These are phyloP conservation scores for Oncorhynchus kisutch DNA, from an alignment of 2,113 vertebrate species.

Conservation along the genomic window DNA sequence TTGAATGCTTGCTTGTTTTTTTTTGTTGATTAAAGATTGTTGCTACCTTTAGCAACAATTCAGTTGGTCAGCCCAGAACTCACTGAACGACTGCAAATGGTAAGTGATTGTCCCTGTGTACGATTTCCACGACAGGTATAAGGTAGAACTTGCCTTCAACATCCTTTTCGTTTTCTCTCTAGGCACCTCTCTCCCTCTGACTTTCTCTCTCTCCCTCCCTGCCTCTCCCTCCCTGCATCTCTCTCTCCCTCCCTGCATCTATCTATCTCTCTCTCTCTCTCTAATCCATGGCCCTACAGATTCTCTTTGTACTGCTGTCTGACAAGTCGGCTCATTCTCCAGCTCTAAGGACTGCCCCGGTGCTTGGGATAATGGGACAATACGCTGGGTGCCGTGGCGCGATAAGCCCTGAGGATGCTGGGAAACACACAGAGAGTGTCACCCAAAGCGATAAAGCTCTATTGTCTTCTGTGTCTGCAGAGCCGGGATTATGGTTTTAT, in stretches of 20 bases:
- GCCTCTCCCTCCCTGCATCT: slow-evolving; percentile 12
- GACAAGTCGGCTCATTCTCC: slow-evolving; percentile 56
- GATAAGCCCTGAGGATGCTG: slow-evolving; percentile 63
- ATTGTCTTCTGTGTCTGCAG: slow-evolving; percentile 45
- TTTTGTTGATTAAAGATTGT: background rate
- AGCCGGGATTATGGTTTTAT: slow-evolving; percentile 62
- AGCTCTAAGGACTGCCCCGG: slow-evolving; percentile 54
- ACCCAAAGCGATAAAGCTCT: slow-evolving; percentile 64
- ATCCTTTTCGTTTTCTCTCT: background rate
- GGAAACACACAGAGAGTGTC: slow-evolving; percentile 64
- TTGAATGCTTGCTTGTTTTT: background rate
- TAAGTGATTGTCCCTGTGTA: no score
- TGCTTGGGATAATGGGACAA: slow-evolving; percentile 67
- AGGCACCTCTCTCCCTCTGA: slow-evolving; percentile 10
- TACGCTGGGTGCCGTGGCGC: slow-evolving; percentile 35
- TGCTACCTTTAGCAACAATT: background rate
- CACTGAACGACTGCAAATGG: background rate
- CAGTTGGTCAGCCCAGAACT: background rate
- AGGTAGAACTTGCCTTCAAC: slow-evolving; percentile 9
- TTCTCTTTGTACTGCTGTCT: slow-evolving; percentile 65
- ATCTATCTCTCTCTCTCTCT: slow-evolving; percentile 21
- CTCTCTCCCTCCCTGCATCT: slow-evolving; percentile 24
- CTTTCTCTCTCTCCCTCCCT: no score
- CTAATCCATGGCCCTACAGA: slow-evolving; percentile 67
- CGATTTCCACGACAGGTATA: background rate